A percentile compares a stretch with the other conserved stretches of the same genome.
Evolutionary conservation across 1,140 invertebrate genomes (phyloP).

Genomic region (Procambarus virginalis): DNA sequence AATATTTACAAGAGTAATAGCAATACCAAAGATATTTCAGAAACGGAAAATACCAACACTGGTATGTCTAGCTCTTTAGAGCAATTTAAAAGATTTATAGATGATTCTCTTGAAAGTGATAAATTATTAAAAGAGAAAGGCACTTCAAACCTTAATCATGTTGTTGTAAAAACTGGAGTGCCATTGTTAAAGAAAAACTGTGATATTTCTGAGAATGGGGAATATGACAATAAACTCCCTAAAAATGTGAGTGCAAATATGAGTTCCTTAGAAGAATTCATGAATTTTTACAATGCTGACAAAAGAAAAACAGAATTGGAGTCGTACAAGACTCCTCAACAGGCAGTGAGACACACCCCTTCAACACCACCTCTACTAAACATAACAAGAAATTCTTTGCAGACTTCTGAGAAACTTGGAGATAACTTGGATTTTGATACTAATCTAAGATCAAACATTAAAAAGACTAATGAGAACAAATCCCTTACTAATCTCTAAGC

Average conservation of each 20-base stretch:
- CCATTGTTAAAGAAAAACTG: background rate
- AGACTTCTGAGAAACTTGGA: background rate
- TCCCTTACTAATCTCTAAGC: conserved; percentile 31
- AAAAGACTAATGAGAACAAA: background rate
- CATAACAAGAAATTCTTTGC: background rate
- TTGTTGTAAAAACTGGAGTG: background rate
- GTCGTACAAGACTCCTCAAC: conserved; percentile 18
- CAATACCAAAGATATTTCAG: background rate
- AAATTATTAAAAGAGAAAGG: background rate
- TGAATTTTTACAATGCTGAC: conserved; percentile 32
- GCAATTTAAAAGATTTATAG: conserved; percentile 3
- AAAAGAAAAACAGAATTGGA: conserved; percentile 8
- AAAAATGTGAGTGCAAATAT: background rate
- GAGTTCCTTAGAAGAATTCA: conserved; percentile 48
- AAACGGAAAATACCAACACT: background rate
- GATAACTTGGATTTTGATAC: background rate
- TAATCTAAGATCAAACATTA: background rate
- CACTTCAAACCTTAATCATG: background rate
- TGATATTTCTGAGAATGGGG: background rate
- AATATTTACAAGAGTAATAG: no score
- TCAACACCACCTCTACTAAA: conserved; percentile 30
- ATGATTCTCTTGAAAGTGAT: background rate
- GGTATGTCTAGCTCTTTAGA: background rate
- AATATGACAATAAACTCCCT: background rate
- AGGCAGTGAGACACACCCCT: conserved; percentile 20